Evolutionary conservation across 2,113 vertebrate genomes (phyloP), one percentile per base, ranked within the genome.

Genomic region (Aythya baeri): DNA sequence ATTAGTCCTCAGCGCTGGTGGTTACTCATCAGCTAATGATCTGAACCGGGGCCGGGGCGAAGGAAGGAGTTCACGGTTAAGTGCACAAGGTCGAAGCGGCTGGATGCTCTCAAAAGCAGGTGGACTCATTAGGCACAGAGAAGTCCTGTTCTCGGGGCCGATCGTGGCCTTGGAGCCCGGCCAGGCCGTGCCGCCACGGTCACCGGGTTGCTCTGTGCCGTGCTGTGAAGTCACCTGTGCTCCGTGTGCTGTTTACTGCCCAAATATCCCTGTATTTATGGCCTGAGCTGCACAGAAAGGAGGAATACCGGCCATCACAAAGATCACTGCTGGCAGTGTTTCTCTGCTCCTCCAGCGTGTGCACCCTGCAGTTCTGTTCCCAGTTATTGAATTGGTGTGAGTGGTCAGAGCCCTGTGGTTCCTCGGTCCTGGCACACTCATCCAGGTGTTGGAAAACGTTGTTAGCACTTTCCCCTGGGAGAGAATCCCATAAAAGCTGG

Each of bases 21-120:
- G 52, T 32, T 83, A 7, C 65, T 83, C 57, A 4, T 82, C 86
- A 83, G 79, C 92, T 96, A 97, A 94, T 94, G 96, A 96, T 93
- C 80, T 78, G 91, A 94, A 22, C 44, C 20, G 85, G 73, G 81
- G 78, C 50, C 0, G 29, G 95, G 94, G 41, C 50, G 49, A 54
- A 93, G 83, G 77, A 79, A 74, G 91, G 84, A 82, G 74, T 62
- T 84, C 6, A 1, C 15, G 9, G 52, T 91, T 91, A 74, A 87
- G 80, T 83, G 84, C 81, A 34, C 44, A 25, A 91, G 95, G 93
- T 94, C 82, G 55, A 62, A 79, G 75, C 78, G 83, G 70, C 94
- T 94, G 91, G 65, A 43, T 93, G 79, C 71, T 94, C 74, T 67
- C 23, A 7, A 67, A 94, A 75, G 74, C 76, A 79, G 26, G 12